A percentile compares a stretch with the other conserved stretches of the same genome.
phyloP scores from a whole-genome alignment of 1,140 invertebrate species.

The Caenorhabditis latens region DNA sequence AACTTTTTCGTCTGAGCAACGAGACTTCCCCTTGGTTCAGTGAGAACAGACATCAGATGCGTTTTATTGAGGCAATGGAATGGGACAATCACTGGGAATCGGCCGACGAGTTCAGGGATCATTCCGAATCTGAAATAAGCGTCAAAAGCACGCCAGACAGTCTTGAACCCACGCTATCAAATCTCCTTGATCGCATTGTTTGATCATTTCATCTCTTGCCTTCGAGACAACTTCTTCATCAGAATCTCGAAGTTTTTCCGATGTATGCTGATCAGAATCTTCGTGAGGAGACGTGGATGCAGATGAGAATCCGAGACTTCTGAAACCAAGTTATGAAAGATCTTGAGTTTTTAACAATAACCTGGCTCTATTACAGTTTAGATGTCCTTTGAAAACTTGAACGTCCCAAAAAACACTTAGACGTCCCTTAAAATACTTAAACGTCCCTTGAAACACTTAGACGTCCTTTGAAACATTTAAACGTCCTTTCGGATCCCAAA shows the following conservation, averaged over 20 bases:
- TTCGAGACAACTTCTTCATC: conserved; percentile 44
- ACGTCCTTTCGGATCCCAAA: too few species aligned
- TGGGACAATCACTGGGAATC: conserved; percentile 94
- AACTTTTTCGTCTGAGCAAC: conserved; percentile 27
- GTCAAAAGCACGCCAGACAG: neutral
- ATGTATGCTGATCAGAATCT: neutral
- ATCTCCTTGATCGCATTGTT: conserved; percentile 93
- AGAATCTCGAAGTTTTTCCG: conserved; percentile 2
- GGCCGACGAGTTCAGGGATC: conserved; percentile 96
- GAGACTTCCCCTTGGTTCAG: conserved; percentile 36
- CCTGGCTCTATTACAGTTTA: too few species aligned
- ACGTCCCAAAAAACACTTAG: too few species aligned
- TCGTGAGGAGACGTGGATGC: neutral
- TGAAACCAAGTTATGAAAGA: neutral
- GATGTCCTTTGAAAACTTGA: too few species aligned
- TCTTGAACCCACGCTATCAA: conserved; percentile 84
- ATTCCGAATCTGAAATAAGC: conserved; percentile 82
- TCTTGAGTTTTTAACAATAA: neutral
- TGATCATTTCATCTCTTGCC: conserved; percentile 82
- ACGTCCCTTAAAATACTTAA: too few species aligned
- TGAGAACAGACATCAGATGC: conserved; percentile 5
- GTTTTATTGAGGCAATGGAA: conserved; percentile 90
- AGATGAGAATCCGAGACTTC: conserved; percentile 52
- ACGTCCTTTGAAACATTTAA: too few species aligned
- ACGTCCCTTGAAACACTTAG: too few species aligned